Conservation (phyloP, 1,140 invertebrate species). For the Cotesia vestalis region DNA sequence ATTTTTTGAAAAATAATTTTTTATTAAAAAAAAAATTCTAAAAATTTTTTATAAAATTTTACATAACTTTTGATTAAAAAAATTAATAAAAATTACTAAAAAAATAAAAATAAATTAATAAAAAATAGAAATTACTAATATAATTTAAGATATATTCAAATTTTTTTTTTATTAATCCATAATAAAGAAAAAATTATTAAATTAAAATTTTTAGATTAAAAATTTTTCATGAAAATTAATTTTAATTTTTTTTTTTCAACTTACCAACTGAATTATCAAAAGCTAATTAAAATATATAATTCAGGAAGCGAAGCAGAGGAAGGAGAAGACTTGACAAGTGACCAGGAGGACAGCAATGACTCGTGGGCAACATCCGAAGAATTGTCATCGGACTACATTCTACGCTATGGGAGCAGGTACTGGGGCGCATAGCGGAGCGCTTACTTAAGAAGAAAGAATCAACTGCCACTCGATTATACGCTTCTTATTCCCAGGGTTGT, state of each 20-base stretch:
- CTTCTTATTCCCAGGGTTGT: conserved; percentile 42
- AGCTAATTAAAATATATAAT: conserved; percentile 32
- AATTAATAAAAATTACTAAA: too few relatives aligned
- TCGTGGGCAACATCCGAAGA: conserved; percentile 82
- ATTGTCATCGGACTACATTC: conserved; percentile 79
- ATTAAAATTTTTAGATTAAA: too few relatives aligned
- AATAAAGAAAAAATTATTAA: too few relatives aligned
- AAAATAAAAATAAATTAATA: too few relatives aligned
- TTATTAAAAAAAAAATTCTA: background rate
- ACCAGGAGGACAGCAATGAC: conserved; percentile 81
- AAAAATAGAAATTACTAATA: too few relatives aligned
- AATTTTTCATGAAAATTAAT: too few relatives aligned
- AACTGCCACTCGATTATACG: conserved; percentile 34
- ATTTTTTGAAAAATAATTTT: too few relatives aligned
- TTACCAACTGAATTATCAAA: too few relatives aligned
- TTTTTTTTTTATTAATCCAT: too few relatives aligned
- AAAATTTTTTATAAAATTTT: background rate
- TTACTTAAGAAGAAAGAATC: conserved; percentile 27
- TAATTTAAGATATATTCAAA: too few relatives aligned
- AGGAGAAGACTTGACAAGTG: conserved; percentile 71
- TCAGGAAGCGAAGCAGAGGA: conserved; percentile 75
- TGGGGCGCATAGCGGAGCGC: conserved; percentile 24
- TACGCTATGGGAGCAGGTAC: conserved; percentile 78
- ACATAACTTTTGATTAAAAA: too few relatives aligned
- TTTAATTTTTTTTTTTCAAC: too few relatives aligned